Conservation (phyloP, 2,888 invertebrate genomes). For the Chydorus sphaericus region DNA sequence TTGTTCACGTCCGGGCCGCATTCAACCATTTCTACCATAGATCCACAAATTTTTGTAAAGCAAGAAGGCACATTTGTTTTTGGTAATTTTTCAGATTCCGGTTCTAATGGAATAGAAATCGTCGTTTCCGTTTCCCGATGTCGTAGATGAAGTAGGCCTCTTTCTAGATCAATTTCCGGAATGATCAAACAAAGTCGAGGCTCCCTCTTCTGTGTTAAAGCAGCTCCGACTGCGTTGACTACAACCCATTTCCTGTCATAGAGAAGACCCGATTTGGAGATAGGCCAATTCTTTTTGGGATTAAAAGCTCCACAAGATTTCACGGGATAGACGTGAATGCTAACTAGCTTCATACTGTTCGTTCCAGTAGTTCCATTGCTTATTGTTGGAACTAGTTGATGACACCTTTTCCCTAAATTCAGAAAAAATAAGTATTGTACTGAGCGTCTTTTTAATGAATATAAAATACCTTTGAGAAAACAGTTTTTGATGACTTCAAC, state of each 20-base stretch:
- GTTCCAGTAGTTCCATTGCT: no score
- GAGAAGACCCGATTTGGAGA: slow-evolving; percentile 60
- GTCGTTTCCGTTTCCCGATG: slow-evolving; percentile 35
- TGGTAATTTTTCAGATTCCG: no score
- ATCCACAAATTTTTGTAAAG: slow-evolving; percentile 72
- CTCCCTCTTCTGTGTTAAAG: slow-evolving; percentile 75
- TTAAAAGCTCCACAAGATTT: slow-evolving; percentile 78
- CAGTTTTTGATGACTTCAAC: slow-evolving; percentile 58
- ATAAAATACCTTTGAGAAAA: slow-evolving; percentile 33
- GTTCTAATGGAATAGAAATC: slow-evolving; percentile 39
- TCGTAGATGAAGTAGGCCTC: slow-evolving; percentile 5
- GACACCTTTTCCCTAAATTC: no score
- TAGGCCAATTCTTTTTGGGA: slow-evolving; percentile 47
- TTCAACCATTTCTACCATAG: slow-evolving; percentile 59
- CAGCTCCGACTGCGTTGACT: slow-evolving; percentile 59
- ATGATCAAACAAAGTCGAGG: slow-evolving; percentile 46
- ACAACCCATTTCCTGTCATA: slow-evolving; percentile 94
- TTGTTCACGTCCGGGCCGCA: slow-evolving; percentile 65
- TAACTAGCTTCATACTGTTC: slow-evolving; percentile 25
- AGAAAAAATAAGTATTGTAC: no score
- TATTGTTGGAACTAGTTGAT: no score
- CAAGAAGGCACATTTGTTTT: slow-evolving; percentile 36
- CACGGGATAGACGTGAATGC: slow-evolving; percentile 65
- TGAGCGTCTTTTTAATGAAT: neutral
- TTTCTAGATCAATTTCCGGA: neutral